A percentile compares a stretch with the other conserved stretches of the same genome.
phyloP scores from a whole-genome alignment of 2,888 invertebrate genomes.

The Perizoma flavofasciatum region DNA sequence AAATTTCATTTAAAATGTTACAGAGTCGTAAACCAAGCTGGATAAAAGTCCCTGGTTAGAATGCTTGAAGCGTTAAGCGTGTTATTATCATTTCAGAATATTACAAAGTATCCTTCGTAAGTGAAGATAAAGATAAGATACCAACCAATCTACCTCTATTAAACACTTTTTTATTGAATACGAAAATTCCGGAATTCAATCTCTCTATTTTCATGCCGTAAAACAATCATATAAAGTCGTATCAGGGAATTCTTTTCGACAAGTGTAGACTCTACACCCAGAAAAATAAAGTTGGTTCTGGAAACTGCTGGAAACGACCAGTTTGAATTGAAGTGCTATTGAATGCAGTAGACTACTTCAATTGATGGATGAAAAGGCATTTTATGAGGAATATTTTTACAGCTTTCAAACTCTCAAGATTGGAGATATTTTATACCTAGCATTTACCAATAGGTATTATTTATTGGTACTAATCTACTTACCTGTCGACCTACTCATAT shows the following conservation, averaged over 20 bases:
- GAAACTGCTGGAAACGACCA: slow-evolving; percentile 10
- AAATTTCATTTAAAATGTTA: slow-evolving; percentile 22
- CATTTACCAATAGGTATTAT: too few relatives aligned
- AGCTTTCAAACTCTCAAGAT: slow-evolving; percentile 1
- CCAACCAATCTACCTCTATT: too few relatives aligned
- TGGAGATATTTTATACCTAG: neutral
- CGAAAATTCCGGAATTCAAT: slow-evolving; percentile 9
- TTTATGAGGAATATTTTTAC: slow-evolving; percentile 19
- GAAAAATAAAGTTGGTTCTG: slow-evolving; percentile 14
- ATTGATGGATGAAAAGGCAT: slow-evolving; percentile 22
- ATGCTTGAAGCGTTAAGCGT: neutral
- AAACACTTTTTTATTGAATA: too few relatives aligned
- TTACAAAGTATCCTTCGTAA: too few relatives aligned
- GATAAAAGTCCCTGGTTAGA: neutral
- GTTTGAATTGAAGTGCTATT: slow-evolving; percentile 18
- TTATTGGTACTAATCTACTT: too few relatives aligned
- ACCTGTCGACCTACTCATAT: too few relatives aligned
- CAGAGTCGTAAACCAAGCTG: slow-evolving; percentile 12
- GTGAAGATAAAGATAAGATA: too few relatives aligned
- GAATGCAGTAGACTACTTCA: slow-evolving; percentile 27
- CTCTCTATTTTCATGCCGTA: slow-evolving; percentile 15
- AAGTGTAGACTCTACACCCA: slow-evolving; percentile 1
- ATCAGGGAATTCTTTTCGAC: neutral
- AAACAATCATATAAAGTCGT: slow-evolving; percentile 16
- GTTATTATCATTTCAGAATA: neutral